A percentile compares a stretch with the other conserved stretches of the same genome.
These are phyloP conservation scores for Muraenolepis orangiensis DNA, from an alignment of 2,797 vertebrate genomes.

Conservation along the genomic window DNA sequence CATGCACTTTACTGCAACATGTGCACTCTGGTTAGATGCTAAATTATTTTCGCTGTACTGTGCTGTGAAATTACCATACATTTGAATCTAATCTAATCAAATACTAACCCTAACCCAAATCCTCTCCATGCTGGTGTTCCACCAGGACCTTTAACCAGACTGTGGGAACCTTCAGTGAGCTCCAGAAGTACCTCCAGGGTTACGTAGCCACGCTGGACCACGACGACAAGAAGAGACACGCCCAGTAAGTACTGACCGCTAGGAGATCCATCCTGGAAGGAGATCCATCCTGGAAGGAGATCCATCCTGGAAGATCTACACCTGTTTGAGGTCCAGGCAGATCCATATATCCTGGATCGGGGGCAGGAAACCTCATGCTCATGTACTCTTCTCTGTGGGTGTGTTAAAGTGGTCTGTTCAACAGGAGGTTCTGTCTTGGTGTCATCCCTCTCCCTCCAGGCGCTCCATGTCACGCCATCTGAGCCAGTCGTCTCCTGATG, in stretches of 20 bases:
- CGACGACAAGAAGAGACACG: slow-evolving; percentile 85
- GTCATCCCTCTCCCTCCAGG: slow-evolving; percentile 53
- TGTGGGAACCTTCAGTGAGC: slow-evolving; percentile 89
- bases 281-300: background rate
- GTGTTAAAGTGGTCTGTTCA: background rate
- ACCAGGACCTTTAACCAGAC: slow-evolving; percentile 90
- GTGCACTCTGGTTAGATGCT: too few relatives aligned
- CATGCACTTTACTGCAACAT: too few relatives aligned
- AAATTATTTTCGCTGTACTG: too few relatives aligned
- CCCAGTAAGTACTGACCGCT: slow-evolving; percentile 74
- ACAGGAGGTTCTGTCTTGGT: background rate
- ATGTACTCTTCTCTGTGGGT: background rate
- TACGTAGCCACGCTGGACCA: slow-evolving; percentile 85
- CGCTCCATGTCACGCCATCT: slow-evolving; percentile 74
- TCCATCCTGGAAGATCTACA: background rate
- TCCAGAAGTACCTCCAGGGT: slow-evolving; percentile 88
- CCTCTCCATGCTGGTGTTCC: slow-evolving; percentile 1
- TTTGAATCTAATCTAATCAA: too few relatives aligned
- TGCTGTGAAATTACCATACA: too few relatives aligned
- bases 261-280: background rate
- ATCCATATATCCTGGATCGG: background rate
- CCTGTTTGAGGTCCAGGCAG: too few relatives aligned
- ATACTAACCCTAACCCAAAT: too few relatives aligned
- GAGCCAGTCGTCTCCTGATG: slow-evolving; percentile 79
- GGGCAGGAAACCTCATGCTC: background rate